Percentiles rank a stretch among this genome's conserved stretches.
Conservation (phyloP, 2,888 invertebrate genomes). For the Acholoe squamosa region DNA sequence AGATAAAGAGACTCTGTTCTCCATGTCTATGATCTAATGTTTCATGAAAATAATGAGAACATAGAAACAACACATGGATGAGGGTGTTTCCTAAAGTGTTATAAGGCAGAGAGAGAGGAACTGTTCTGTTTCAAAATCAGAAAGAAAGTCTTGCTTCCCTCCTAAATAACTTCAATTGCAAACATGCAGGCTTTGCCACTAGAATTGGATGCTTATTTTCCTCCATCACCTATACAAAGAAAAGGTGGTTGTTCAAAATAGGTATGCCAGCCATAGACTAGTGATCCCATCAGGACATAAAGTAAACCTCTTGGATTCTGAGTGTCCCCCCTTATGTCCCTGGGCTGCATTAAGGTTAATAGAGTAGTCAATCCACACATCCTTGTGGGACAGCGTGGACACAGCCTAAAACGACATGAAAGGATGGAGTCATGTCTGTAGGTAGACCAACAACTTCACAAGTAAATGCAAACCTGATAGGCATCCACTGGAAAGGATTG, state of each 20-base stretch:
- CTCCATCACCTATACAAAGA: neutral
- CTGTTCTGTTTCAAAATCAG: too few species aligned
- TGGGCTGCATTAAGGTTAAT: slow-evolving; percentile 3
- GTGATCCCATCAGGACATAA: slow-evolving; percentile 18
- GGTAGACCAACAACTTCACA: neutral
- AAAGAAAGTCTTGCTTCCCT: too few species aligned
- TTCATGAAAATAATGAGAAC: too few species aligned
- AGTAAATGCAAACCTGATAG: neutral
- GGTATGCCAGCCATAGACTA: slow-evolving; percentile 9
- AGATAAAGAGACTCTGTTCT: too few species aligned
- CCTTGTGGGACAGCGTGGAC: neutral
- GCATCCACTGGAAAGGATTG: neutral
- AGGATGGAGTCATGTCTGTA: slow-evolving; percentile 16
- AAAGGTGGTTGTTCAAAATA: neutral
- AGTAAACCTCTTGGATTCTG: neutral
- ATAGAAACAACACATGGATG: too few species aligned
- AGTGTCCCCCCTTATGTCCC: neutral
- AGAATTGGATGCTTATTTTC: neutral
- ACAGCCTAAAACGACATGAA: slow-evolving; percentile 36
- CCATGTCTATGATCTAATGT: too few species aligned
- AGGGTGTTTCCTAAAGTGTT: too few species aligned
- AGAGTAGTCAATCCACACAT: neutral
- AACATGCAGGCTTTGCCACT: too few species aligned
- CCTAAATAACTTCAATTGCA: too few species aligned
- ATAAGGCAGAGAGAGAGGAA: too few species aligned